Conservation (phyloP, 2,888 invertebrate species). For the Galeruca laticollis region DNA sequence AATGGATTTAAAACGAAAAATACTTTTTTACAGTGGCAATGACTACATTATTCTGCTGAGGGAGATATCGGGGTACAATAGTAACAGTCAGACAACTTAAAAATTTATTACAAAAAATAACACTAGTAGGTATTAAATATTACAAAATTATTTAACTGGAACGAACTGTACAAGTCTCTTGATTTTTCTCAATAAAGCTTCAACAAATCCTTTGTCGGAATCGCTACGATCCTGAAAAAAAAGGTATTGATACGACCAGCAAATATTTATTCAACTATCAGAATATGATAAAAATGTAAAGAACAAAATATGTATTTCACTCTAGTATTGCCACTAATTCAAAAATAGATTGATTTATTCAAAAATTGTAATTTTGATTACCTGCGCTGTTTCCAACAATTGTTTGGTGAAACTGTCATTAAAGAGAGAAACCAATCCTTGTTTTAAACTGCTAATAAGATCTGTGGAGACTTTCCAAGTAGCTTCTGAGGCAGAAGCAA, state of each 20-base stretch:
- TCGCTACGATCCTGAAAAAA: constrained; percentile 73
- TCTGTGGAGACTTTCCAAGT: constrained; percentile 72
- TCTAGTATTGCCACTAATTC: constrained; percentile 21
- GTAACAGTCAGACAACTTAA: neutral
- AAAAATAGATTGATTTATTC: neutral
- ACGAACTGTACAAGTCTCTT: constrained; percentile 86
- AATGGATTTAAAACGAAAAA: too few species aligned
- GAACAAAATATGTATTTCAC: too few species aligned
- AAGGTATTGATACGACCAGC: too few species aligned
- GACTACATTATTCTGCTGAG: too few species aligned
- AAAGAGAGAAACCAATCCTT: constrained; percentile 79
- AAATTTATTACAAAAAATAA: neutral
- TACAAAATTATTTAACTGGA: constrained; percentile 53
- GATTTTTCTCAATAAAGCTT: constrained; percentile 81
- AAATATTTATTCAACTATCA: too few species aligned
- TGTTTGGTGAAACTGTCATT: constrained; percentile 84
- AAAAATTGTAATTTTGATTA: constrained; percentile 38
- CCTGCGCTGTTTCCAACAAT: constrained; percentile 73
- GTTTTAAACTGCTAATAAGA: constrained; percentile 77
- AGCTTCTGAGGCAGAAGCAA: constrained; percentile 67
- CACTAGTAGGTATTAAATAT: neutral
- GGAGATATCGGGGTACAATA: too few species aligned
- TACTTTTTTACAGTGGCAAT: too few species aligned
- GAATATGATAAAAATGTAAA: too few species aligned
- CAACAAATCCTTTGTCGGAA: constrained; percentile 78